Evolutionary conservation across 2,797 vertebrate genomes (phyloP), one percentile per base, ranked within the genome.

Genomic region (Melanotaenia boesemani): DNA sequence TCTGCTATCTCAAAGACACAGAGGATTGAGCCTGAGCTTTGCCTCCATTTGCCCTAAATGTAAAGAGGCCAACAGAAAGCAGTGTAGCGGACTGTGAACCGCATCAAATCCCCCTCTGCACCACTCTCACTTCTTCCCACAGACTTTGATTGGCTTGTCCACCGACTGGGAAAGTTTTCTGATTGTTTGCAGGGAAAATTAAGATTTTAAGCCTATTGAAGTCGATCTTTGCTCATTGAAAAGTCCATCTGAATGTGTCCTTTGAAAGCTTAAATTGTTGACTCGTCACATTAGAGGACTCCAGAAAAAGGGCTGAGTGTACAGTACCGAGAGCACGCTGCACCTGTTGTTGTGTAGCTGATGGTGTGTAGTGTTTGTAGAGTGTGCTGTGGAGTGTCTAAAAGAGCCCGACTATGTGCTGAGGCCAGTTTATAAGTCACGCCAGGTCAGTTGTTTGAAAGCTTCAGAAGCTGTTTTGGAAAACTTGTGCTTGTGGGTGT

Each of bases 141-240:
- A 91, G 76, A 91, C 89, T 91, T 92, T 90, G 93, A 94, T 94
- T 95, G 93, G 91, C 88, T 88, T 60, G 85, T 84, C 89, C 88
- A 63, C 83, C 80, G 81, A 93, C 89, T 93, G 92, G 91, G 89
- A 93, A 94, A 93, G 92, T 92, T 93, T 89, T 77, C 89, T 83
- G 92, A 94, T 95, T 94, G 93, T 94, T 94, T 89, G 72, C 87
- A 90, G 90, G 86, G 88, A 93, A 94, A 95, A 95, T 95, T 91
- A 93, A 90, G 93, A 94, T 94, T 94, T 94, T 94, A 95, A 95
- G 93, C 94, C 94, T 93, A 95, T 95, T 95, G 94, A 95, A 94
- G 93, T 93, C 66, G 91, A 94, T 95, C 91, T 92, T 82, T 91
- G 89, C 90, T 93, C 89, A 76, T 92, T 93, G 82, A 91, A 92